These are phyloP conservation scores for Onychostoma macrolepis DNA, from an alignment of 2,113 vertebrate genomes.

Conservation along the genomic window DNA sequence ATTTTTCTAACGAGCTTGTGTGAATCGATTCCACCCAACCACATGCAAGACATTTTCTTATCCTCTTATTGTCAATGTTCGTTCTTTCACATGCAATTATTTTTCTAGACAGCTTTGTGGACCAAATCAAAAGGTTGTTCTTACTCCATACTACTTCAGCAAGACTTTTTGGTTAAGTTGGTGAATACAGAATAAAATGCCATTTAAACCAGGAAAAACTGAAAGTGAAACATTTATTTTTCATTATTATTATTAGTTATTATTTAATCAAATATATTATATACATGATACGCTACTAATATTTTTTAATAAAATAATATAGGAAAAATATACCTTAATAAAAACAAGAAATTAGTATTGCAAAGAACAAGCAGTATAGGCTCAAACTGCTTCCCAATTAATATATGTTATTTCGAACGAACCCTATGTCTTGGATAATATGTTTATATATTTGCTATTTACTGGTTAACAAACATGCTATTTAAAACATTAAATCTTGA, in stretches of 20 bases:
- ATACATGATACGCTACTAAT: not conserved
- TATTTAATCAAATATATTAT: not conserved
- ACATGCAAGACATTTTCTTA: conserved; percentile 17
- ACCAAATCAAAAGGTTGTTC: not conserved
- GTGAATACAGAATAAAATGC: not conserved
- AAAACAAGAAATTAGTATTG: too few species aligned
- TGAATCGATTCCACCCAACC: conserved; percentile 23
- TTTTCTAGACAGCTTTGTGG: conserved; percentile 9
- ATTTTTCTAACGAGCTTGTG: conserved; percentile 8
- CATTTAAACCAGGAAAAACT: not conserved
- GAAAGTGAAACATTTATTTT: too few species aligned
- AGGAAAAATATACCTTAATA: too few species aligned
- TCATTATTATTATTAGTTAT: too few species aligned
- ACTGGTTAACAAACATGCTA: not conserved
- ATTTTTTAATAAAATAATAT: too few species aligned
- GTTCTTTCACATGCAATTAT: conserved; percentile 17
- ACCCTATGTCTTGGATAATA: not conserved
- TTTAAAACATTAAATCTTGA: not conserved
- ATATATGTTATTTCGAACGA: not conserved
- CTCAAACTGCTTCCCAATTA: not conserved
- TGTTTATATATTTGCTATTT: not conserved
- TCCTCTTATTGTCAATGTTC: not conserved
- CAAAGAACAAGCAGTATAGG: not conserved
- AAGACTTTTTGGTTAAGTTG: not conserved
- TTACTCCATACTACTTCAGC: not conserved